phyloP scores from a whole-genome alignment of 2,888 invertebrate genomes.

The Drosophila acutilabella region DNA sequence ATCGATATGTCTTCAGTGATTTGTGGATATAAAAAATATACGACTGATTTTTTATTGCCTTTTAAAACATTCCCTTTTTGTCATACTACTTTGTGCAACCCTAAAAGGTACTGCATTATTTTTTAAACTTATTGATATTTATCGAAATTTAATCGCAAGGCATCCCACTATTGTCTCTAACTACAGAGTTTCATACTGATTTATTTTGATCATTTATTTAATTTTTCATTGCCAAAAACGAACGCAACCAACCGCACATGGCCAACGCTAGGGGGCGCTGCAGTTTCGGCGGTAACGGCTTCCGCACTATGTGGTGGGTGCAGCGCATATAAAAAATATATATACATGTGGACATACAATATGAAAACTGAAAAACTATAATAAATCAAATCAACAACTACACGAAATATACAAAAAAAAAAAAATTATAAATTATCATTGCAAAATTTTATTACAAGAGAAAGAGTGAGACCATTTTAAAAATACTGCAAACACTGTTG shows the following conservation, averaged over 20 bases:
- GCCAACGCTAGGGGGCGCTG: constrained; percentile 57
- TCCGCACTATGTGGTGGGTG: constrained; percentile 28
- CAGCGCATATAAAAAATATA: constrained; percentile 6
- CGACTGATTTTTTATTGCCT: too few relatives aligned
- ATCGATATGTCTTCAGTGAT: too few relatives aligned
- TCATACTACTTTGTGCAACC: too few relatives aligned
- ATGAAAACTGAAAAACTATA: constrained; percentile 26
- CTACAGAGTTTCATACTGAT: constrained; percentile 18
- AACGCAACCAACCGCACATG: constrained; percentile 22
- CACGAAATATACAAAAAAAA: constrained; percentile 13
- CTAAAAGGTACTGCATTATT: too few relatives aligned
- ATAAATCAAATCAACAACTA: constrained; percentile 53
- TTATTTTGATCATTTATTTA: constrained; percentile 38
- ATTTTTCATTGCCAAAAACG: constrained; percentile 72
- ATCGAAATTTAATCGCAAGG: not conserved
- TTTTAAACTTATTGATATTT: not conserved
- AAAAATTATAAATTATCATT: constrained; percentile 10
- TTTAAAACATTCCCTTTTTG: too few relatives aligned
- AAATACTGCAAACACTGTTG: not conserved
- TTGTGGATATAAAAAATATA: too few relatives aligned
- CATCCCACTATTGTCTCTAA: too few relatives aligned
- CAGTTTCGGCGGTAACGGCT: constrained; percentile 21
- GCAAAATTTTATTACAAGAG: constrained; percentile 31
- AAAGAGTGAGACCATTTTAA: not conserved
- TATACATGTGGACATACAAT: too few relatives aligned